Conservation (phyloP, 2,888 invertebrate genomes). For the Phytoseiulus persimilis region DNA sequence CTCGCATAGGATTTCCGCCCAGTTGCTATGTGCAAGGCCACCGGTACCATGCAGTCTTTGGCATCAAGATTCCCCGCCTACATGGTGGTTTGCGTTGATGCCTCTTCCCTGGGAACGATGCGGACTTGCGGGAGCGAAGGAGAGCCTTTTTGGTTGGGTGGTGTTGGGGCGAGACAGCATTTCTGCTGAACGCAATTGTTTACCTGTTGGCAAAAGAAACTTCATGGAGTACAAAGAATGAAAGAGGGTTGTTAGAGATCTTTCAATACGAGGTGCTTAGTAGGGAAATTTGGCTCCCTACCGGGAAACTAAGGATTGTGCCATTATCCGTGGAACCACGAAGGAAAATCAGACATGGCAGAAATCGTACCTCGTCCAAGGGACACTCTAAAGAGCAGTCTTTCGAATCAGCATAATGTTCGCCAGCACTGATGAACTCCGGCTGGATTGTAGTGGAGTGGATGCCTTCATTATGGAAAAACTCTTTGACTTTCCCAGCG, state of each 20-base stretch:
- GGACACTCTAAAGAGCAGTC: conserved; percentile 42
- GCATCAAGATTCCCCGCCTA: not conserved
- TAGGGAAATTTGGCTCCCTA: no score
- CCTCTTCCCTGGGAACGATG: conserved; percentile 28
- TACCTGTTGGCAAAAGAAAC: not conserved
- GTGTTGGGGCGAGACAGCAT: conserved; percentile 24
- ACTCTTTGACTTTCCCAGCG: conserved; percentile 88
- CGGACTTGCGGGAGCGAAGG: conserved; percentile 31
- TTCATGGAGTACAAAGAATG: no score
- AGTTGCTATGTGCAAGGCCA: not conserved
- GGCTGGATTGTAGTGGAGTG: conserved; percentile 98
- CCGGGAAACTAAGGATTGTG: no score
- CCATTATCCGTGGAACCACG: no score
- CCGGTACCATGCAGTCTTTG: not conserved
- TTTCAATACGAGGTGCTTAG: no score
- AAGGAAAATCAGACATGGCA: not conserved
- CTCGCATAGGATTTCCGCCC: not conserved
- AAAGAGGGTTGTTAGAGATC: no score
- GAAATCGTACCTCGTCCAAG: conserved; percentile 41
- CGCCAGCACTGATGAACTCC: conserved; percentile 69
- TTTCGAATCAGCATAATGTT: conserved; percentile 27
- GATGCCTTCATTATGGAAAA: conserved; percentile 96
- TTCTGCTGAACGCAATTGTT: conserved; percentile 27
- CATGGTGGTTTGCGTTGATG: conserved; percentile 27
- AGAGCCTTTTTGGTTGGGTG: not conserved